A percentile compares a stretch with the other conserved stretches of the same genome.
Conservation (phyloP, 2,797 vertebrate species). For the Hoplostethus mediterraneus region DNA sequence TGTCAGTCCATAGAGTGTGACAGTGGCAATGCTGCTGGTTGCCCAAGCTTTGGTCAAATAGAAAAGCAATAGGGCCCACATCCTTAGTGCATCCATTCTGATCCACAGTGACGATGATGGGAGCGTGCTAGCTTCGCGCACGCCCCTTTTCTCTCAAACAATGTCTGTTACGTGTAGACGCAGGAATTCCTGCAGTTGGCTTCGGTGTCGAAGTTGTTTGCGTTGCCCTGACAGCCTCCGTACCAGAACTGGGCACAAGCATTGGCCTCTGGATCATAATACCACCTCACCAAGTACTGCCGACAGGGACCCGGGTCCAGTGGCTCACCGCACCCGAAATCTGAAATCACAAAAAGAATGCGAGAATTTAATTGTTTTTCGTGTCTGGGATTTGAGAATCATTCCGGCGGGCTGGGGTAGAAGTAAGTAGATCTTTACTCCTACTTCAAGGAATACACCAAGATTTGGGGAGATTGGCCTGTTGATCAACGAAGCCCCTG, state of each 20-base stretch:
- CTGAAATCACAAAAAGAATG: slow-evolving; percentile 71
- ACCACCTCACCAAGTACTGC: slow-evolving; percentile 88
- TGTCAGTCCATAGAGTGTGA: slow-evolving; percentile 2
- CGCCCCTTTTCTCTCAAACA: slow-evolving; percentile 1
- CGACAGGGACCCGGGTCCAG: slow-evolving; percentile 86
- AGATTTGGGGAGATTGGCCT: too few relatives aligned
- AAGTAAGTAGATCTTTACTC: too few relatives aligned
- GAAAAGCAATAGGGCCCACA: slow-evolving; percentile 9
- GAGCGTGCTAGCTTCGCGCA: slow-evolving; percentile 20
- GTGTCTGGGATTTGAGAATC: too few relatives aligned
- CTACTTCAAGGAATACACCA: too few relatives aligned
- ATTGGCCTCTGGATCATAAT: slow-evolving; percentile 87
- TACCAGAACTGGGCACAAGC: slow-evolving; percentile 93
- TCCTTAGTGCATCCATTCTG: slow-evolving; percentile 19
- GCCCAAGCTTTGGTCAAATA: slow-evolving; percentile 16
- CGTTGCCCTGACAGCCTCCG: slow-evolving; percentile 87
- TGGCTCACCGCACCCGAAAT: slow-evolving; percentile 79
- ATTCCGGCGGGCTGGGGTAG: too few relatives aligned
- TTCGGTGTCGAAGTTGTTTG: slow-evolving; percentile 89
- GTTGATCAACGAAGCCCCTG: too few relatives aligned
- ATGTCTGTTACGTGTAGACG: slow-evolving; percentile 66
- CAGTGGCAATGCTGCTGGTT: slow-evolving; percentile 4
- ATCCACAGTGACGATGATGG: slow-evolving; percentile 17
- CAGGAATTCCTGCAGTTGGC: slow-evolving; percentile 83
- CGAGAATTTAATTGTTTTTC: background rate